phyloP scores from a whole-genome alignment of 2,113 vertebrate species.

The Rutilus rutilus region DNA sequence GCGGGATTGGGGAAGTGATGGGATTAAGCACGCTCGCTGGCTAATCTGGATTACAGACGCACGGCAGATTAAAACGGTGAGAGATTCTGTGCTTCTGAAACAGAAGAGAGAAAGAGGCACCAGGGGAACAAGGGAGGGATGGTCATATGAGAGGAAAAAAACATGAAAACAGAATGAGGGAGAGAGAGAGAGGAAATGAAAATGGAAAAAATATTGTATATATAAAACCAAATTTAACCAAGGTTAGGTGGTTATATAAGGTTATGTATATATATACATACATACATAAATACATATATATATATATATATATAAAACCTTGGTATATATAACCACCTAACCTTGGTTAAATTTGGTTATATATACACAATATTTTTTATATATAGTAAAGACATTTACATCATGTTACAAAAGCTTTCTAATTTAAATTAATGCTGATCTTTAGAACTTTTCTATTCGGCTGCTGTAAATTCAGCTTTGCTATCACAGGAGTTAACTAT shows the following conservation, averaged over 20 bases:
- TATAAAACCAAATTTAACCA: not conserved
- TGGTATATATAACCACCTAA: too few species aligned
- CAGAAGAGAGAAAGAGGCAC: constrained; percentile 14
- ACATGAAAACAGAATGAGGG: constrained; percentile 32
- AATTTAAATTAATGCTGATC: too few species aligned
- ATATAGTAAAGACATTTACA: too few species aligned
- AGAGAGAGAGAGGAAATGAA: constrained; percentile 8
- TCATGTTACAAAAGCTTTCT: too few species aligned
- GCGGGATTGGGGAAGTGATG: constrained; percentile 73
- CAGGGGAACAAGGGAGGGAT: constrained; percentile 10
- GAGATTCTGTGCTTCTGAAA: constrained; percentile 62
- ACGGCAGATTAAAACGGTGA: constrained; percentile 67
- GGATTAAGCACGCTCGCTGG: constrained; percentile 76
- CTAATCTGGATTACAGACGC: constrained; percentile 81
- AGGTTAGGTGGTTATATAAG: not conserved
- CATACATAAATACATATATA: too few species aligned
- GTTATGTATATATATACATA: too few species aligned
- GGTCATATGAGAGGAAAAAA: constrained; percentile 54
- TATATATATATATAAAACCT: too few species aligned
- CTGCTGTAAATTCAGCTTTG: too few species aligned
- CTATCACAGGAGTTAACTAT: not conserved
- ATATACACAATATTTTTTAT: too few species aligned
- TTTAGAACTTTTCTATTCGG: too few species aligned
- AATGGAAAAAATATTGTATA: not conserved
- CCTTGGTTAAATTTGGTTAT: too few species aligned